These are phyloP conservation scores for Caenorhabditis imperialis DNA, from an alignment of 2,888 invertebrate species.

Conservation along the genomic window DNA sequence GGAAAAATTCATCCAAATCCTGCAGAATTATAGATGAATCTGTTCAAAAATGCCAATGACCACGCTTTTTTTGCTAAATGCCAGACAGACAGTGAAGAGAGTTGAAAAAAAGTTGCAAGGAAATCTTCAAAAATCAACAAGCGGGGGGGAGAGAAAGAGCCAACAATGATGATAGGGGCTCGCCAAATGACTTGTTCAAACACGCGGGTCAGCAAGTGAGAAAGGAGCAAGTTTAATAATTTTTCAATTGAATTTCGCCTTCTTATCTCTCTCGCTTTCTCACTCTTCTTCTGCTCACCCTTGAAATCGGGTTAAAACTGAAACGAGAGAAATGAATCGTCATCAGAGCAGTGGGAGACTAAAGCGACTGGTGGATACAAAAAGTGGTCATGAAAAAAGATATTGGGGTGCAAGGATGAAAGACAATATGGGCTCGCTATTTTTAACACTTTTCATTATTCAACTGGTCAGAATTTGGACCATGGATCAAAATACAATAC, in stretches of 20 bases:
- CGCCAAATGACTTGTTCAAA: constrained; percentile 48
- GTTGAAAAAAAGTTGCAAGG: too few species aligned
- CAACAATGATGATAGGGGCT: constrained; percentile 34
- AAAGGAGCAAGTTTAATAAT: constrained; percentile 11
- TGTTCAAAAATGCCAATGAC: too few species aligned
- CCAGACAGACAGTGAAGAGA: too few species aligned
- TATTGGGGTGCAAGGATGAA: constrained; percentile 22
- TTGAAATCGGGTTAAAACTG: too few species aligned
- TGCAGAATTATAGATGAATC: too few species aligned
- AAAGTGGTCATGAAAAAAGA: constrained; percentile 35
- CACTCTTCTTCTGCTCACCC: too few species aligned
- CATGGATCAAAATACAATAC: too few species aligned
- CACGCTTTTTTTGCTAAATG: constrained; percentile 1
- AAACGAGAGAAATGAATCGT: too few species aligned
- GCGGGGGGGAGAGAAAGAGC: constrained; percentile 24
- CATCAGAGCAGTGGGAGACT: background rate
- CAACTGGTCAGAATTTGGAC: too few species aligned
- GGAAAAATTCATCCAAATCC: too few species aligned
- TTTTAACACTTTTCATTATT: constrained; percentile 11
- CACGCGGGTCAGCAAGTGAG: constrained; percentile 40
- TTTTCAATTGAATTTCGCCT: too few species aligned
- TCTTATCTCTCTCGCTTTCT: constrained; percentile 16
- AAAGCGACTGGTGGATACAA: background rate
- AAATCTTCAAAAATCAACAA: constrained; percentile 29
- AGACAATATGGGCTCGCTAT: constrained; percentile 28